Evolutionary conservation across 1,140 invertebrate genomes (phyloP).

Genomic region (Philaenus spumarius): DNA sequence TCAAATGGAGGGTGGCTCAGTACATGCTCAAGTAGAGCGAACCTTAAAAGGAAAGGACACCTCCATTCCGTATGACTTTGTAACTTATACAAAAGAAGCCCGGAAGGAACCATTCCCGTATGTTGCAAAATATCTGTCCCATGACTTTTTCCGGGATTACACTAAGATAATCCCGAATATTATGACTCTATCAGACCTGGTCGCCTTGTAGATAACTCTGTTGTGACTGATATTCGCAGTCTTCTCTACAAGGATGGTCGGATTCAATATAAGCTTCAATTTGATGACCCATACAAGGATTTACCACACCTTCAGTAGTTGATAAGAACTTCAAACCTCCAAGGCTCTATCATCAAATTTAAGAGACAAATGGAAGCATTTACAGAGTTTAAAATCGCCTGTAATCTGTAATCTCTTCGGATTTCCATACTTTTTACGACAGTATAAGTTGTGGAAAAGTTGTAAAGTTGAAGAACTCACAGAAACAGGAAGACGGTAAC

Average conservation of each 20-base stretch:
- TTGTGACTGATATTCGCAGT: conserved; percentile 17
- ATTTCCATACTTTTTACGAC: conserved; percentile 20
- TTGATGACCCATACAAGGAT: background rate
- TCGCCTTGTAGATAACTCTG: conserved; percentile 3
- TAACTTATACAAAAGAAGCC: conserved; percentile 19
- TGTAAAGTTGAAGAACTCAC: too few species aligned
- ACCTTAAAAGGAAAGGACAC: conserved; percentile 26
- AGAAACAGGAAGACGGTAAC: too few species aligned
- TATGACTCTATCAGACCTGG: conserved; percentile 14
- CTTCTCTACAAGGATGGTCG: conserved; percentile 3
- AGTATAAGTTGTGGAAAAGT: too few species aligned
- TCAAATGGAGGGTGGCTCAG: conserved; percentile 32
- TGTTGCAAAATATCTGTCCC: background rate
- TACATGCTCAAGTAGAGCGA: conserved; percentile 34
- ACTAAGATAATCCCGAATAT: background rate
- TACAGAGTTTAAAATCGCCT: conserved; percentile 17
- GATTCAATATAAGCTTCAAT: conserved; percentile 4
- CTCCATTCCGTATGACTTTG: conserved; percentile 26
- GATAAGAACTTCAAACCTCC: conserved; percentile 2
- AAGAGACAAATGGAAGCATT: conserved; percentile 15
- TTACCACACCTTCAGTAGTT: conserved; percentile 3
- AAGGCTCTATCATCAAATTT: background rate
- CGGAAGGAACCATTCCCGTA: conserved; percentile 9
- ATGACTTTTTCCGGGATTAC: background rate
- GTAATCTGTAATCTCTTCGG: conserved; percentile 15